Base-by-base conservation (phyloP, 2,113 vertebrate species). In the Pedetes capensis region DNA sequence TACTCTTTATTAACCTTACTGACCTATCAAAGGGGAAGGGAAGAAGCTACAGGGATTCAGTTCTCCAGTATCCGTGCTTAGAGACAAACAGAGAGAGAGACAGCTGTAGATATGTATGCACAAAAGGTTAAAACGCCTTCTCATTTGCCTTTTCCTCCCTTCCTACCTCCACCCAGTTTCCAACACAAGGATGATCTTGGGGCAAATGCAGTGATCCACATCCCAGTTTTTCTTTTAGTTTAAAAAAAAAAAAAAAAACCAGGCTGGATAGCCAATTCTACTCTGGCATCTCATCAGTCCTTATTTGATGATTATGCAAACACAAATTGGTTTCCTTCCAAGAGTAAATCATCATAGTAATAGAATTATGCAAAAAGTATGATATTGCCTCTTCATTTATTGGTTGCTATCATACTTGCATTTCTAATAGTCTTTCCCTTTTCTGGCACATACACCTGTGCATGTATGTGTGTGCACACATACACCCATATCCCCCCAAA, bases 261-360 rank as follows among this genome's bases (percentile, higher is more conserved):
- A n/a, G 20, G 12, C 42, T 91, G 72, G 7, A 86, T n/a, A 89
- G 25, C 10, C 20, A 39, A 76, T 5, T 59, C 34, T 53, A 44
- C 14, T 37, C 68, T 63, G 49, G n/a, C 37, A 71, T 81, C n/a
- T 78, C 44, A 17, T 59, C 2, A 37, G 5, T 61, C 17, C 12
- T 93, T 81, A 72, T 80, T 63, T 93, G 39, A 76, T 51, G 27
- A 83, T 75, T 79, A 89, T 71, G 22, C 25, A 93, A 94, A 89
- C 64, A 61, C 4, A 27, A 89, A 81, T 7, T 93, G n/a, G 13
- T 74, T 78, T 89, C 10, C 37, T 72, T 94, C 61, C 76, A 94
- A 63, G 47, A 92, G 23, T 34, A 94, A 91, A 93, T 14, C 57
- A 27, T 16, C 88, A 93, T 63, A 27, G n/a, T 75, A 16, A 69